Conservation (phyloP, 2,888 invertebrate genomes). For the Sinotaia quadrata region DNA sequence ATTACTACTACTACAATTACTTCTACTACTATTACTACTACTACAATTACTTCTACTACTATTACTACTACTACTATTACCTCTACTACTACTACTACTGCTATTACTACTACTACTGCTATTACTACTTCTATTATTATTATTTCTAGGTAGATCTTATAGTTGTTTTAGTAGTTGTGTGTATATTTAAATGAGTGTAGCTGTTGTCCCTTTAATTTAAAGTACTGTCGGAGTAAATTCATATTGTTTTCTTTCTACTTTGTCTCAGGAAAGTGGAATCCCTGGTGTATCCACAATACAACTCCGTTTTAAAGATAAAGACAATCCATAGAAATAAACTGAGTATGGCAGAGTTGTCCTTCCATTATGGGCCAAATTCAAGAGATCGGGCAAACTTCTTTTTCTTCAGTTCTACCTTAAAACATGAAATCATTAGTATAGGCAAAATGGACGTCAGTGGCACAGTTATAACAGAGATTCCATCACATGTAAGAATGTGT, state of each 20-base stretch:
- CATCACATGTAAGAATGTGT: neutral
- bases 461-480: neutral
- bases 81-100: too few relatives aligned
- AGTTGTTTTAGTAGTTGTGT: too few relatives aligned
- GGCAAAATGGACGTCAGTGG: neutral
- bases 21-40: too few relatives aligned
- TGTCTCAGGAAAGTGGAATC: slow-evolving; percentile 46
- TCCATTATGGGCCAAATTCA: slow-evolving; percentile 47
- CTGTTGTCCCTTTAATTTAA: too few relatives aligned
- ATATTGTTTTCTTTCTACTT: neutral
- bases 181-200: too few relatives aligned
- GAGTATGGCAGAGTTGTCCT: slow-evolving; percentile 28
- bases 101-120: too few relatives aligned
- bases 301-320: slow-evolving; percentile 37
- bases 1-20: too few relatives aligned
- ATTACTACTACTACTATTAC: too few relatives aligned
- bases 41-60: too few relatives aligned
- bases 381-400: slow-evolving; percentile 22
- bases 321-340: slow-evolving; percentile 35
- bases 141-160: too few relatives aligned
- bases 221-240: too few relatives aligned
- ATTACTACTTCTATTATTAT: too few relatives aligned
- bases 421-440: neutral
- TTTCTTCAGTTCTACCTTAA: slow-evolving; percentile 1
- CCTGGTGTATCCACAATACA: slow-evolving; percentile 42